A percentile compares a stretch with the other conserved stretches of the same genome.
Conservation (phyloP, 2,113 vertebrate genomes). For the Harpagus bidentatus region DNA sequence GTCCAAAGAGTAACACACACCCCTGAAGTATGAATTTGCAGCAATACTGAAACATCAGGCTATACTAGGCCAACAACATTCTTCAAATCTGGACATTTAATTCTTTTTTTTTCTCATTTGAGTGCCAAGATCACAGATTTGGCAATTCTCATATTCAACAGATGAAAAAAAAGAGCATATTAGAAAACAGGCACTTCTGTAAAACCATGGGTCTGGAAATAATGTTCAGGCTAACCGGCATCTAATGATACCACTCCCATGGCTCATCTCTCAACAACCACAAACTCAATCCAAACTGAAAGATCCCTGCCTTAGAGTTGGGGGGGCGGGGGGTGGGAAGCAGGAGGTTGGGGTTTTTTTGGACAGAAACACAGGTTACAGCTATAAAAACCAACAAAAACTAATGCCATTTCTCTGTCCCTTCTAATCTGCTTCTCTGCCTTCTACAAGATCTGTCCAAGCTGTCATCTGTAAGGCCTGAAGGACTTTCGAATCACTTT, state of each 20-base stretch:
- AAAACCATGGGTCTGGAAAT: background rate
- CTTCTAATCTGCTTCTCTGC: background rate
- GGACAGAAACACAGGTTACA: background rate
- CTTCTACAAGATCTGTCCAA: background rate
- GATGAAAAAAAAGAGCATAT: background rate
- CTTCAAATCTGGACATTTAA: background rate
- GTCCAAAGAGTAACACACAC: background rate
- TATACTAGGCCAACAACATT: constrained; percentile 27
- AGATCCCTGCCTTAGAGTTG: background rate
- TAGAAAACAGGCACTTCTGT: background rate
- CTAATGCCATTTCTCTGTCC: background rate
- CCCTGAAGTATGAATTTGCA: background rate
- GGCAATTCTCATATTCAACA: background rate
- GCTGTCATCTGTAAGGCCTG: background rate
- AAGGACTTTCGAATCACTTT: background rate
- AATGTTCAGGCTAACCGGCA: background rate
- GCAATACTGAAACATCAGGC: constrained; percentile 18
- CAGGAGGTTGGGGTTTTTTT: background rate
- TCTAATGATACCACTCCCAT: background rate
- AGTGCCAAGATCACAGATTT: background rate
- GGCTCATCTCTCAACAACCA: background rate
- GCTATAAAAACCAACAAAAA: background rate
- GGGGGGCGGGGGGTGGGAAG: too few species aligned
- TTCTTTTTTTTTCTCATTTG: background rate
- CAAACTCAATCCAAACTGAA: background rate